Conservation (phyloP, 2,113 vertebrate species). For the Coptodon bakossiorum region DNA sequence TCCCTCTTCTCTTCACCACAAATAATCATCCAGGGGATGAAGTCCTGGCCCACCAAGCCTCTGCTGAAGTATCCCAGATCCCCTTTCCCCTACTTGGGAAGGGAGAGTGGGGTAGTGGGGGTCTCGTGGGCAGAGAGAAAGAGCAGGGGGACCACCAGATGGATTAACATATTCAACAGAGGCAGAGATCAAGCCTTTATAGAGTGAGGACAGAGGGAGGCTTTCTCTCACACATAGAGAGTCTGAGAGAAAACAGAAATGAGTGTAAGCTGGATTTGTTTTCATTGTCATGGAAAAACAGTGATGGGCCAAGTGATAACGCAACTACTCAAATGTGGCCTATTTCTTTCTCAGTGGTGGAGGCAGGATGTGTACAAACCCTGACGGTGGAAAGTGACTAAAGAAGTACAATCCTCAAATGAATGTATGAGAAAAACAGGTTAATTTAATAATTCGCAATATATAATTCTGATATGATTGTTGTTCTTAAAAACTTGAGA, state of each 20-base stretch:
- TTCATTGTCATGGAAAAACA: constrained; percentile 63
- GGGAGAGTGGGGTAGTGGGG: constrained; percentile 59
- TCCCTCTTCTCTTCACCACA: constrained; percentile 56
- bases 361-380: background rate
- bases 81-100: constrained; percentile 50
- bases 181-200: constrained; percentile 74
- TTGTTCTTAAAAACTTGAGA: background rate
- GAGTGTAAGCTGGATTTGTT: constrained; percentile 66
- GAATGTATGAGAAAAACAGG: background rate
- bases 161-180: constrained; percentile 79
- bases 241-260: constrained; percentile 58
- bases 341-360: background rate
- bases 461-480: background rate
- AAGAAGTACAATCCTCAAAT: background rate
- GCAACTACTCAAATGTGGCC: background rate
- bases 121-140: constrained; percentile 64
- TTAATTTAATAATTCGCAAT: background rate
- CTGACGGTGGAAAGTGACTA: background rate
- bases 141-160: constrained; percentile 50
- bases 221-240: constrained; percentile 53
- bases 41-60: constrained; percentile 59
- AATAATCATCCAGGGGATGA: constrained; percentile 69
- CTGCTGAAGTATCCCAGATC: constrained; percentile 47
- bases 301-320: constrained; percentile 44
- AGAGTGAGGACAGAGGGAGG: constrained; percentile 61